phyloP scores from a whole-genome alignment of 2,113 vertebrate species.

The Brachirus orientalis region DNA sequence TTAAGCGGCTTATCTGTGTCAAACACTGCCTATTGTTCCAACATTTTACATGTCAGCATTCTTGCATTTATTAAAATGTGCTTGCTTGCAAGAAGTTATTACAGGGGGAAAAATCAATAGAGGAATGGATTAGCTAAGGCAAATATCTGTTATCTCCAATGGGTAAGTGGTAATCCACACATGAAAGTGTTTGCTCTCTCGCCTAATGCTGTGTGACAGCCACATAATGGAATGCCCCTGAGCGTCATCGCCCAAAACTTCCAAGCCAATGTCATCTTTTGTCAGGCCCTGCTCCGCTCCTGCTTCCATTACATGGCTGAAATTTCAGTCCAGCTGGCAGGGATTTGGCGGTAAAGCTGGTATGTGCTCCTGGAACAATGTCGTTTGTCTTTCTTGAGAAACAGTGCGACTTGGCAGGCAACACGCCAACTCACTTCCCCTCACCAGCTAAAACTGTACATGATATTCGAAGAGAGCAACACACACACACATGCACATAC shows the following conservation, averaged over 20 bases:
- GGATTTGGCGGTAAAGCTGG: slow-evolving; percentile 80
- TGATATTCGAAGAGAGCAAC: not conserved
- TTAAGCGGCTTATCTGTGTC: slow-evolving; percentile 59
- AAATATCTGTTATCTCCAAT: slow-evolving; percentile 84
- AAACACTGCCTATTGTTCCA: slow-evolving; percentile 50
- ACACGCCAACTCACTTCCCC: slow-evolving; percentile 40
- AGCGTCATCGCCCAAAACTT: slow-evolving; percentile 75
- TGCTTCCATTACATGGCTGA: slow-evolving; percentile 77
- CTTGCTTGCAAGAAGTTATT: slow-evolving; percentile 82
- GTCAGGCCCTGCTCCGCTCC: slow-evolving; percentile 74
- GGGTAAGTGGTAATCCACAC: slow-evolving; percentile 87
- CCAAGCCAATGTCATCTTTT: slow-evolving; percentile 85
- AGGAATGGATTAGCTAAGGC: slow-evolving; percentile 81
- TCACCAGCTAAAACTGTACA: slow-evolving; percentile 21
- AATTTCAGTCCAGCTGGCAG: slow-evolving; percentile 70
- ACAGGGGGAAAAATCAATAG: slow-evolving; percentile 74
- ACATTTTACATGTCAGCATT: slow-evolving; percentile 78
- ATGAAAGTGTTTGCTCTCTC: slow-evolving; percentile 85
- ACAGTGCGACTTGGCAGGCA: slow-evolving; percentile 58
- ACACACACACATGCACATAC: not conserved
- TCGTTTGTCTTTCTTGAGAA: slow-evolving; percentile 69
- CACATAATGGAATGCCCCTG: slow-evolving; percentile 82
- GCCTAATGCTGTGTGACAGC: slow-evolving; percentile 86
- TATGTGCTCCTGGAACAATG: slow-evolving; percentile 69
- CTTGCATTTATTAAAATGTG: slow-evolving; percentile 76